Percentiles rank a stretch among this genome's conserved stretches.
Conservation (phyloP, 2,797 vertebrate species). For the Cephalopachus bancanus region DNA sequence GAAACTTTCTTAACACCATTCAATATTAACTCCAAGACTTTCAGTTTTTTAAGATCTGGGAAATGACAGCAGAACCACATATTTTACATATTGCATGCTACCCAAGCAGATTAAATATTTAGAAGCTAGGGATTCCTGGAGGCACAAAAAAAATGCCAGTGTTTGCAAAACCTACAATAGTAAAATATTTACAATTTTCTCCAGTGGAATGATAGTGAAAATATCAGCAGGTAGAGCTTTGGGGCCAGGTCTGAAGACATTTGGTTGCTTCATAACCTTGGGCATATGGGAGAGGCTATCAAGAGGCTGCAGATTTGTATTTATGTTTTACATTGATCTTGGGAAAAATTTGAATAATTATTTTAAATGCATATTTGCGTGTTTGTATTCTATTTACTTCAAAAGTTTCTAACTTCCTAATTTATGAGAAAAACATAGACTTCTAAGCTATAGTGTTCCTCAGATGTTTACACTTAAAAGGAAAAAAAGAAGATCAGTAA, state of each 20-base stretch:
- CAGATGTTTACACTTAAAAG: slow-evolving; percentile 59
- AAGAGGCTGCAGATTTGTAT: slow-evolving; percentile 8
- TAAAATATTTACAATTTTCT: slow-evolving; percentile 83
- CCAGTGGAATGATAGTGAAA: slow-evolving; percentile 71
- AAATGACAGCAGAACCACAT: slow-evolving; percentile 66
- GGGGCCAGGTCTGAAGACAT: neutral
- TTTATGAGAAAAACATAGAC: neutral
- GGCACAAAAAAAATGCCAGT: slow-evolving; percentile 67
- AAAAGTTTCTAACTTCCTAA: neutral
- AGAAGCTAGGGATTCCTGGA: slow-evolving; percentile 73
- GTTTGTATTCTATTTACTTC: neutral
- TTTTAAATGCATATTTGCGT: slow-evolving; percentile 8
- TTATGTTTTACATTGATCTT: neutral
- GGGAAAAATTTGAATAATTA: neutral
- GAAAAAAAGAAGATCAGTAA: neutral
- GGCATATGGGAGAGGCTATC: neutral
- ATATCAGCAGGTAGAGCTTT: neutral
- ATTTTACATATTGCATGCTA: slow-evolving; percentile 53
- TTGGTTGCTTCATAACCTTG: neutral
- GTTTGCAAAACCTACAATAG: slow-evolving; percentile 72
- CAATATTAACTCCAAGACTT: slow-evolving; percentile 41
- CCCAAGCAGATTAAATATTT: slow-evolving; percentile 69
- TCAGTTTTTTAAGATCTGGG: slow-evolving; percentile 64
- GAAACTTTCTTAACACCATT: neutral
- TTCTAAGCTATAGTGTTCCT: neutral